Evolutionary conservation across 2,113 vertebrate genomes (phyloP).

Genomic region (Psittacus erithacus): DNA sequence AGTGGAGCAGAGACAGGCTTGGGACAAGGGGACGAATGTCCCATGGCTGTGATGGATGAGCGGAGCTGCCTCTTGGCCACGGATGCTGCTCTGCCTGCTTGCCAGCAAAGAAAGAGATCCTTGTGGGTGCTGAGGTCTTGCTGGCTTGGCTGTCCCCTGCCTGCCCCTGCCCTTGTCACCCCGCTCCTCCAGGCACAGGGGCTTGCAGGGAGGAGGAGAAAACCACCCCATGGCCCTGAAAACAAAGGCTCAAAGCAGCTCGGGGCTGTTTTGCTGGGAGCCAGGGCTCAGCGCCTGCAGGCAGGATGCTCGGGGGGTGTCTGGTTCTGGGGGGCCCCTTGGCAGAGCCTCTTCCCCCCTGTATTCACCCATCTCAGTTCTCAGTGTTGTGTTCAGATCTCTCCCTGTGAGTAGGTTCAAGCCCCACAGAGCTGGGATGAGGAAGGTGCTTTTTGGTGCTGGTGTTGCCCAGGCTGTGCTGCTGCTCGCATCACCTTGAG

Average conservation of each 20-base stretch:
- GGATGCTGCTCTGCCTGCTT: neutral
- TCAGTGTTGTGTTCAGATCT: neutral
- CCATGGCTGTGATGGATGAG: neutral
- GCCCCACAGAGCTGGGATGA: neutral
- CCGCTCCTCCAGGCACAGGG: neutral
- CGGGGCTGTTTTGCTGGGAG: neutral
- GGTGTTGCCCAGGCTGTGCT: rapidly evolving
- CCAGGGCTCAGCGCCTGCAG: neutral
- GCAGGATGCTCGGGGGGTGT: neutral
- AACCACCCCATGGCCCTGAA: neutral
- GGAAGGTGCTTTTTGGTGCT: neutral
- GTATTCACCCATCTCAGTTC: too few relatives aligned
- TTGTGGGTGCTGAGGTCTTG: neutral
- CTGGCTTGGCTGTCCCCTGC: neutral
- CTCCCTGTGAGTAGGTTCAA: neutral
- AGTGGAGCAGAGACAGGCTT: neutral
- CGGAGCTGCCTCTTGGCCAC: neutral
- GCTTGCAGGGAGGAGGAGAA: neutral
- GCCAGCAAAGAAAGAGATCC: neutral
- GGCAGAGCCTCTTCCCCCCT: neutral
- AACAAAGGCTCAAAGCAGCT: neutral
- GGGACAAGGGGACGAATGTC: neutral
- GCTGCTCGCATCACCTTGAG: rapidly evolving
- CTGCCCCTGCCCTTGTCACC: neutral
- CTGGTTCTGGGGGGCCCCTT: rapidly evolving